Base-by-base conservation (phyloP, 2,113 vertebrate genomes). In the Cercocebus atys region DNA sequence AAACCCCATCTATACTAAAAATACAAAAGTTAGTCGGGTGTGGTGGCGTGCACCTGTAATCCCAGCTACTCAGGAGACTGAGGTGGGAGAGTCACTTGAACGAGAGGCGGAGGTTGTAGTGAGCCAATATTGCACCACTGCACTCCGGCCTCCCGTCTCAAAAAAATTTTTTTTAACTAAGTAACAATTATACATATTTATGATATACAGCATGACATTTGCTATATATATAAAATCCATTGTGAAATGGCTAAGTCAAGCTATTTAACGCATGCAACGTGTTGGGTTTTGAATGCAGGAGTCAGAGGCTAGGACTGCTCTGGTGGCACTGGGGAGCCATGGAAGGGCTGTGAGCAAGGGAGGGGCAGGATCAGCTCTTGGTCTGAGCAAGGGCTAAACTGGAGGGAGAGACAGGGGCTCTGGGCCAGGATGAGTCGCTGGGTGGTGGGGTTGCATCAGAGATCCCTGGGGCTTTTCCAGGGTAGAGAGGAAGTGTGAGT, bases 401-500 rank as follows among this genome's bases (percentile, higher is more conserved):
- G 75, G 47, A 59, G 2, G 43, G 32, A 86, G 10, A 57, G 68
- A 10, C 22, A 2, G 6, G 22, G 17, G 9, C 14, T 2, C 45
- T 12, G 7, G 80, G 73, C 43, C 59, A 32, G 22, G 35, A 18
- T 6, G n/a, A 43, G 43, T 72, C 13, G 35, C 57, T 30, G 47
- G 22, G 30, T 27, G 66, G 32, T 0, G 2, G n/a, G 78, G 45
- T 79, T 25, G 5, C 32, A 20, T 6, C 59, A 32, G 79, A 64
- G 43, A 66, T 66, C 35, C 80, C n/a, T 52, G 61, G 38, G 59
- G 57, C 72, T 30, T 38, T 55, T n/a, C 16, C 16, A 35, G 55
- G 23, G 38, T 38, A 8, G 35, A 52, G 25, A 6, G 35, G 14
- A 16, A 13, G 0, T 1, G 10, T 35, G 30, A 32, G 14, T 0